Percentiles rank a stretch among this genome's conserved stretches.
Conservation (phyloP, 2,888 invertebrate species). For the Liposcelis brunnea region DNA sequence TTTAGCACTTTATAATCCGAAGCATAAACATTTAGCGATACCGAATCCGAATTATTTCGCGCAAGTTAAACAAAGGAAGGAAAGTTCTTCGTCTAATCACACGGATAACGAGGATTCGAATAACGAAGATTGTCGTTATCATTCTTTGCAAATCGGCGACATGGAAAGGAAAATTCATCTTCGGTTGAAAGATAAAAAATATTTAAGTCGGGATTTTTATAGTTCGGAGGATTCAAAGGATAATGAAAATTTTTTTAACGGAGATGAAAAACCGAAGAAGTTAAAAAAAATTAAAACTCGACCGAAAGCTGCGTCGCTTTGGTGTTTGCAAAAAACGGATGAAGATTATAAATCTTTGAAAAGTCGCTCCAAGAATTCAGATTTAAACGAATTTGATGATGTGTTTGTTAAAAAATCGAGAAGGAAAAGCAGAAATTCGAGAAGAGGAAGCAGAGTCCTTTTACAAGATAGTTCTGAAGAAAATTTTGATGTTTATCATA, state of each 20-base stretch:
- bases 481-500: conserved; percentile 23
- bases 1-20: conserved; percentile 2
- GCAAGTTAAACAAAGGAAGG: not conserved
- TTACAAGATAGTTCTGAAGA: conserved; percentile 10
- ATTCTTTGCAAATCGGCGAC: too few species aligned
- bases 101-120: conserved; percentile 6
- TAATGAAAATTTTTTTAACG: not conserved
- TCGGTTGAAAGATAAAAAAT: too few species aligned
- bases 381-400: too few species aligned
- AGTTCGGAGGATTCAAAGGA: not conserved
- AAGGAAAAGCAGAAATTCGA: too few species aligned
- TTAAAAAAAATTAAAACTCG: not conserved
- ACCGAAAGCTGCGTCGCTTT: conserved; percentile 12
- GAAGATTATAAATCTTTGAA: too few species aligned
- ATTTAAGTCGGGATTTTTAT: too few species aligned
- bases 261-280: not conserved
- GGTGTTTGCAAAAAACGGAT: conserved; percentile 6
- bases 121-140: not conserved
- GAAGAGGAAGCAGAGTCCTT: conserved; percentile 17
- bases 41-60: conserved; percentile 4
- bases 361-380: too few species aligned
- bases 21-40: conserved; percentile 1
- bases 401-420: conserved; percentile 21
- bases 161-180: too few species aligned
- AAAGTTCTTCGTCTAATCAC: conserved; percentile 2